Percentiles rank a stretch among this genome's conserved stretches.
Conservation (phyloP, 2,888 invertebrate genomes). For the Sipunculus nudus region DNA sequence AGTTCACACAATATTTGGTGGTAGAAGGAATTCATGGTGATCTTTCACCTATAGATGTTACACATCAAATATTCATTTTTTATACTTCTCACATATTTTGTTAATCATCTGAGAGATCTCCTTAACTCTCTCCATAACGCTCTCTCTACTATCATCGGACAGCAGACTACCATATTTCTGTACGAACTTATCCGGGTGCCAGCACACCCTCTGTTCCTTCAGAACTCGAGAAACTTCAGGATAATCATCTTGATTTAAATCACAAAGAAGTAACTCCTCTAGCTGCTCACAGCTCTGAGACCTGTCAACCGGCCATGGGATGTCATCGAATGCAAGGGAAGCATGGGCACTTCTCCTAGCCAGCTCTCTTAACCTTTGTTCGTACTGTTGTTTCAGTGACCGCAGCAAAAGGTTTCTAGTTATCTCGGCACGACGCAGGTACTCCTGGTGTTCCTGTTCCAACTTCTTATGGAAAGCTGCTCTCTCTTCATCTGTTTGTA, state of each 20-base stretch:
- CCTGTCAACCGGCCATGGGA: conserved; percentile 52
- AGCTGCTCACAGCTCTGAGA: conserved; percentile 25
- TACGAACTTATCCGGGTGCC: conserved; percentile 62
- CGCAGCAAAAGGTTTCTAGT: conserved; percentile 9
- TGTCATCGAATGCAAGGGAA: conserved; percentile 45
- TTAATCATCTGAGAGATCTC: conserved; percentile 58
- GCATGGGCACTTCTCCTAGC: neutral
- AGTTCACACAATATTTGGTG: too few species aligned
- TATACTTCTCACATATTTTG: conserved; percentile 30
- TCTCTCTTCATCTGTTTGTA: conserved; percentile 28
- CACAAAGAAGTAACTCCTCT: conserved; percentile 48
- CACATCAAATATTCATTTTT: too few species aligned
- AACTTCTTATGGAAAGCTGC: conserved; percentile 10
- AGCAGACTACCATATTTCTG: conserved; percentile 53
- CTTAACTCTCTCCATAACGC: conserved; percentile 51
- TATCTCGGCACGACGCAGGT: too few species aligned
- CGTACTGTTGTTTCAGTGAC: conserved; percentile 15
- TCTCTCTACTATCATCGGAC: conserved; percentile 40
- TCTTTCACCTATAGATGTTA: too few species aligned
- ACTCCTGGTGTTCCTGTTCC: conserved; percentile 1
- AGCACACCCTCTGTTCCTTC: conserved; percentile 53
- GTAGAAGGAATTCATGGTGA: too few species aligned
- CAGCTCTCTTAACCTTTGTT: conserved; percentile 9
- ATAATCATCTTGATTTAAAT: conserved; percentile 37
- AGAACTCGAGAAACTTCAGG: conserved; percentile 46